Percentiles rank a stretch among this genome's conserved stretches.
Evolutionary conservation across 2,888 invertebrate genomes (phyloP).

Genomic region (Amitus sp.): DNA sequence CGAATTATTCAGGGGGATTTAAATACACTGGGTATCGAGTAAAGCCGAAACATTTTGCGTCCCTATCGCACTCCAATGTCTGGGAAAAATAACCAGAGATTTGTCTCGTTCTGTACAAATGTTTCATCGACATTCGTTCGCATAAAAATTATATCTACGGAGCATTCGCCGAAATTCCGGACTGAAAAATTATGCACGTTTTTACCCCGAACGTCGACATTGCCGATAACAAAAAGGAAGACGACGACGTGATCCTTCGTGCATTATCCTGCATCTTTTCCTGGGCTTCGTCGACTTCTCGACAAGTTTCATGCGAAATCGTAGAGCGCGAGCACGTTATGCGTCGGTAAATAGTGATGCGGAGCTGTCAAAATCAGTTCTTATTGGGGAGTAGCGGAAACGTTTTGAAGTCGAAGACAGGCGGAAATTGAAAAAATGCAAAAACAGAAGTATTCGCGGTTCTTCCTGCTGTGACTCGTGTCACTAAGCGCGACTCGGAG

Average conservation of each 20-base stretch:
- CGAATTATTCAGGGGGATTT: slow-evolving; percentile 33
- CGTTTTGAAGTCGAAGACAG: not conserved
- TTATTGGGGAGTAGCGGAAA: slow-evolving; percentile 17
- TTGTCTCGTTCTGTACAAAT: slow-evolving; percentile 15
- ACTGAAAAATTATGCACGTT: not conserved
- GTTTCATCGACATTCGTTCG: slow-evolving; percentile 10
- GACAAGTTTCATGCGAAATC: slow-evolving; percentile 33
- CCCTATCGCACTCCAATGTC: not conserved
- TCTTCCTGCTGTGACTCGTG: too few species aligned
- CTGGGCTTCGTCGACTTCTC: slow-evolving; percentile 30
- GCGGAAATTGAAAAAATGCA: not conserved
- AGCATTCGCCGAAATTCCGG: not conserved
- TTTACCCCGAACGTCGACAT: slow-evolving; percentile 14
- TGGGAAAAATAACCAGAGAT: slow-evolving; percentile 24
- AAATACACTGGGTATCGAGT: slow-evolving; percentile 24
- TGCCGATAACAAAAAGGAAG: slow-evolving; percentile 12
- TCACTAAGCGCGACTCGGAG: not conserved
- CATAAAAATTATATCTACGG: slow-evolving; percentile 12
- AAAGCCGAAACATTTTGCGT: slow-evolving; percentile 20
- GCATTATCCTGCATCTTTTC: slow-evolving; percentile 29
- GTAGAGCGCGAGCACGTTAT: slow-evolving; percentile 2
- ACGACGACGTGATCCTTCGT: slow-evolving; percentile 27
- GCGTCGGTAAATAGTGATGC: slow-evolving; percentile 18
- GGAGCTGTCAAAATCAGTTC: slow-evolving; percentile 8
- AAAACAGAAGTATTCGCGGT: not conserved